Percentiles rank a stretch among this genome's conserved stretches.
phyloP scores from a whole-genome alignment of 1,140 invertebrate genomes.

The Papilio dardanus region DNA sequence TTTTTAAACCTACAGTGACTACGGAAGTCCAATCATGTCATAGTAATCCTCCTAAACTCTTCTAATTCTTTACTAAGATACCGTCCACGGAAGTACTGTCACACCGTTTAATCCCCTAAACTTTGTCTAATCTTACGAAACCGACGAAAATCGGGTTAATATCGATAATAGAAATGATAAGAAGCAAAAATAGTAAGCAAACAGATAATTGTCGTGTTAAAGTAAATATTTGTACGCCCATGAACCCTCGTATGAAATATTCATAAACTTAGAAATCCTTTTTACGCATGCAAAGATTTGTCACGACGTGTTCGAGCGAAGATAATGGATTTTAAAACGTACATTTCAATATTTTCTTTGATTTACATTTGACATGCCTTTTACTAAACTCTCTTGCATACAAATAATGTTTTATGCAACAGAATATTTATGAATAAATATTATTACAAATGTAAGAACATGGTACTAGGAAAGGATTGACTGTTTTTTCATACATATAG shows the following conservation, averaged over 20 bases:
- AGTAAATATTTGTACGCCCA: constrained; percentile 23
- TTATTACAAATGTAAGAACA: not conserved
- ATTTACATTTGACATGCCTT: constrained; percentile 24
- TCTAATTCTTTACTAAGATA: not conserved
- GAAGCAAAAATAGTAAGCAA: not conserved
- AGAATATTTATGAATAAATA: not conserved
- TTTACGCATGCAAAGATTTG: constrained; percentile 22
- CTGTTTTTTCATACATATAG: not conserved
- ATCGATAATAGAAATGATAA: constrained; percentile 24
- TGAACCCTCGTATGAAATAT: constrained; percentile 15
- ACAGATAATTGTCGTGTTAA: constrained; percentile 25
- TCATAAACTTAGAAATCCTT: not conserved
- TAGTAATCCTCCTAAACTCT: not conserved
- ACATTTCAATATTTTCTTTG: constrained; percentile 15
- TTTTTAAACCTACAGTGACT: not conserved
- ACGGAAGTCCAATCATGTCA: not conserved
- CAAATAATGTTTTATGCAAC: not conserved
- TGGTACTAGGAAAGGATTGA: not conserved
- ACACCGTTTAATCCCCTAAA: not conserved
- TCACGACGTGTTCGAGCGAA: constrained; percentile 7
- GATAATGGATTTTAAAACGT: constrained; percentile 31
- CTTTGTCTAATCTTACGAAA: constrained; percentile 7
- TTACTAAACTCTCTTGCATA: constrained; percentile 7
- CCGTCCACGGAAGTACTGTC: not conserved
- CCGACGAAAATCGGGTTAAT: constrained; percentile 18